Base-by-base conservation (phyloP, 2,113 vertebrate genomes). In the Pterocles burchelli region DNA sequence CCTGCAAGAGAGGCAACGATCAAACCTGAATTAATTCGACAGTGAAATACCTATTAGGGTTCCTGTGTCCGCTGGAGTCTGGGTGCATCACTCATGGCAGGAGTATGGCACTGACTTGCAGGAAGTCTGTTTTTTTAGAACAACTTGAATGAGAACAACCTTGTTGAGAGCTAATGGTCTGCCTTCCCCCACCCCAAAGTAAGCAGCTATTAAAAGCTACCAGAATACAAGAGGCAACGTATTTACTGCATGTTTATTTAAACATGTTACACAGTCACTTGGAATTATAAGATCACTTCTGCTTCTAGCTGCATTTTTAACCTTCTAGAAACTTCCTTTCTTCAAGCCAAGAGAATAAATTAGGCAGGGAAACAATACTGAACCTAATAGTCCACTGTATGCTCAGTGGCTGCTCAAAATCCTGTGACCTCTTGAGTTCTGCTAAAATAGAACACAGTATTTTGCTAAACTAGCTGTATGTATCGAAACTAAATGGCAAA, bases 401-500 rank as follows among this genome's bases (percentile, higher is more conserved):
- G 24, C 36, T 49, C 73, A 55, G 31, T 48, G 81, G 85, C 72
- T 79, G 55, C 68, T 93, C 81, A 85, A 90, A 90, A 55, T 70
- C 43, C 71, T 16, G 31, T 51, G 55, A 48, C 57, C 59, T 87
- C 89, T 77, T 2, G 1, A 70, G 48, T 93, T 92, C 49, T 88
- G 79, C 84, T 78, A 81, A 67, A 86, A 91, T 1, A 85, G n/a
- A 96, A 84, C 51, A 33, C 49, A 85, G 20, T 63, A 79, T 90
- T 93, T 90, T 95, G 63, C 61, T 78, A 75, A 94, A 88, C 49
- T 85, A 89, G 88, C 28, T 36, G 13, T 29, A 73, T 25, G 28
- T 43, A 36, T 68, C 83, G 80, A 81, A 96, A 90, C 38, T n/a
- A 93, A 94, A 93, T 5, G 45, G 38, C 16, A 82, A 87, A 71